phyloP scores from a whole-genome alignment of 2,797 vertebrate species.

The Orientallactaga sibirica region DNA sequence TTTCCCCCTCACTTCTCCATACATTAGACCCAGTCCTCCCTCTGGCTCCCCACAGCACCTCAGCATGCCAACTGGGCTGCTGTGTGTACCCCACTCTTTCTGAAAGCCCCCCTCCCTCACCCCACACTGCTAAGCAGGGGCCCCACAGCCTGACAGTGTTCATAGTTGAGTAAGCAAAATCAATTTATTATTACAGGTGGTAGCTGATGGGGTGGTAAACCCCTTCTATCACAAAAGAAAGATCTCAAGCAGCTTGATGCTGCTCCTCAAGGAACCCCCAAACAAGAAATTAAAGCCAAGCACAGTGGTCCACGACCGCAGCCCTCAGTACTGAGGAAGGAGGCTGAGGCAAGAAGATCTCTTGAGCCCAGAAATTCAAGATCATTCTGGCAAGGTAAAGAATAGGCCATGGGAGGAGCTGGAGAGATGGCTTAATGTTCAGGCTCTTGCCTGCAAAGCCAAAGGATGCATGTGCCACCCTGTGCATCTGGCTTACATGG shows the following conservation, averaged over 20 bases:
- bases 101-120: background rate
- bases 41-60: background rate
- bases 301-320: too few relatives aligned
- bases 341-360: background rate
- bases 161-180: background rate
- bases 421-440: too few relatives aligned
- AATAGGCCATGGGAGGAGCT: background rate
- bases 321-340: too few relatives aligned
- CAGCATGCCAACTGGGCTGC: background rate
- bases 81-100: background rate
- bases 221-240: background rate
- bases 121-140: background rate
- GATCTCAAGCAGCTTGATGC: background rate
- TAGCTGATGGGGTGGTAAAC: background rate
- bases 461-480: background rate
- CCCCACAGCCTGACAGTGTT: background rate
- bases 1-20: background rate
- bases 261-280: background rate
- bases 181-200: background rate
- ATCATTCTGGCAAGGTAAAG: background rate
- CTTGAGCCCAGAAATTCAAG: background rate
- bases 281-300: background rate
- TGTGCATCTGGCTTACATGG: too few relatives aligned
- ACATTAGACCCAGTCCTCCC: background rate
- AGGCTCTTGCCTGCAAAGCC: too few relatives aligned